Base-by-base conservation (phyloP, 1,140 invertebrate species). In the Gyrodactylus salaris region DNA sequence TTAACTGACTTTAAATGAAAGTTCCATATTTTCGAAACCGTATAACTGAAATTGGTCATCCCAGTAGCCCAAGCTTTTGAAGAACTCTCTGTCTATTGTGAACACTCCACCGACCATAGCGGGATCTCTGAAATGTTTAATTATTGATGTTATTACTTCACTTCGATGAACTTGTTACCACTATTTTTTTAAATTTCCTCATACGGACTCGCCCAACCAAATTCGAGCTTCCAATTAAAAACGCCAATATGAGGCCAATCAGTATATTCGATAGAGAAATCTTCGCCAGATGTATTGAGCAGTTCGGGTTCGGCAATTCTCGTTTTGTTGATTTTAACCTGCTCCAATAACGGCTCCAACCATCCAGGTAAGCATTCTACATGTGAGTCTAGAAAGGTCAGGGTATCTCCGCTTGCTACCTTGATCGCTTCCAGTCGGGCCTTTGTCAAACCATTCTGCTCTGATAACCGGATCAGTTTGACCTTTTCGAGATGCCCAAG, bases 311-410 rank as follows among this genome's bases (percentile, higher is more conserved):
- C 34, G 7, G 34, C 34, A n/a, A 54, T 54, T 7, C 34, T 54
- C 7, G 7, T 54, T 16, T 7, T 7, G n/a, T 54, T 16, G 7
- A 16, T 54, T n/a, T 54, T 7, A 7, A 54, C 34, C 7, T 54
- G 34, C n/a, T 54, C 34, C n/a, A 54, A n/a, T n/a, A 54, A 54
- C n/a, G 34, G 34, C n/a, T 54, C 34, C 34, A 54, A 82, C 86
- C 93, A 97, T 26, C 91, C 91, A 81, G 87, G 86, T 0, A 88
- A 89, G 77, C 90, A 92, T 81, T 96, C 93, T 83, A 91, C 94
- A 81, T 97, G 92, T 23, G 89, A 93, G 80, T 96, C 92, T 69
- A 97, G 84, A 81, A 93, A 97, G 23, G 92, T 95, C 20, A 97
- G 84, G 0, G 96, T 89, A 19, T 88, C 86, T 0, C 88, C 91